A percentile compares a stretch with the other conserved stretches of the same genome.
Conservation (phyloP, 2,797 vertebrate genomes). For the Dallia pectoralis region DNA sequence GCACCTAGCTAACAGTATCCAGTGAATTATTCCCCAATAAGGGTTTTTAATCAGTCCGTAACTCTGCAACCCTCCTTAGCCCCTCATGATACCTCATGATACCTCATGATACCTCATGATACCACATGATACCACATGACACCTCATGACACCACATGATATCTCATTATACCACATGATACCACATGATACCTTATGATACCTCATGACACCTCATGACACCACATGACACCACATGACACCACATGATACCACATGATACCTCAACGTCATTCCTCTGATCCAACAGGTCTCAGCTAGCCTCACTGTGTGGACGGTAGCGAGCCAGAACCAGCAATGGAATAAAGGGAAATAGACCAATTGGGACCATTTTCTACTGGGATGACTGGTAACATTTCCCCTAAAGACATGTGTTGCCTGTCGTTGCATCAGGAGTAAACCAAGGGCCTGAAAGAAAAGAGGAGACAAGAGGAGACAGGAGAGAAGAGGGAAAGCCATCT, state of each 20-base stretch:
- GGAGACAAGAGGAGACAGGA: constrained; percentile 33
- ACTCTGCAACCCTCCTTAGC: not conserved
- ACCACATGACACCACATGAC: too few relatives aligned
- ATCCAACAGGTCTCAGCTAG: constrained; percentile 34
- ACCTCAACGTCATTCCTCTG: constrained; percentile 44
- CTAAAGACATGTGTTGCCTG: constrained; percentile 55
- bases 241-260: too few relatives aligned
- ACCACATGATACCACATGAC: not conserved
- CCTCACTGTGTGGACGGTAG: not conserved
- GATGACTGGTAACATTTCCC: constrained; percentile 53
- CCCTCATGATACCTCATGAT: not conserved
- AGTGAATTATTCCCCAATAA: too few relatives aligned
- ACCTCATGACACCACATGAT: too few relatives aligned
- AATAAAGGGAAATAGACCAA: constrained; percentile 18
- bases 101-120: not conserved
- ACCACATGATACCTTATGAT: too few relatives aligned
- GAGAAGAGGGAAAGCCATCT: constrained; percentile 28
- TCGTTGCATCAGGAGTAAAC: constrained; percentile 63
- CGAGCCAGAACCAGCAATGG: not conserved
- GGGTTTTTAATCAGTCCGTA: too few relatives aligned
- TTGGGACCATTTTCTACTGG: constrained; percentile 37
- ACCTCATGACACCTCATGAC: too few relatives aligned
- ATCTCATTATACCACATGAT: too few relatives aligned
- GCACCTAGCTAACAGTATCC: too few relatives aligned
- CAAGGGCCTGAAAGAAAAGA: constrained; percentile 50